Evolutionary conservation across 1,140 invertebrate genomes (phyloP).

Genomic region (Cepaea nemoralis): DNA sequence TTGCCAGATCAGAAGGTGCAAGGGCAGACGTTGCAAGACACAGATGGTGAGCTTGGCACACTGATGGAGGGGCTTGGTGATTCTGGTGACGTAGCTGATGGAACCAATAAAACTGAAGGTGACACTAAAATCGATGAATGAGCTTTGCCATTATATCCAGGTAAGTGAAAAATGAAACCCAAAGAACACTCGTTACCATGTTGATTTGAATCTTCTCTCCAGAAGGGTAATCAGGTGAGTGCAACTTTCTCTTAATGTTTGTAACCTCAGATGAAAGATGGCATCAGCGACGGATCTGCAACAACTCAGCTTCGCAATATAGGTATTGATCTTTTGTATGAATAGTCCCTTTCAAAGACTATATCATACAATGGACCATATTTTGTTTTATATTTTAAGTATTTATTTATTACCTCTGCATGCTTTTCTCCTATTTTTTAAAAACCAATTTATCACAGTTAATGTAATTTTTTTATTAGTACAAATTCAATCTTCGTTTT

Average conservation of each 20-base stretch:
- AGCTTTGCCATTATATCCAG: conserved; percentile 11
- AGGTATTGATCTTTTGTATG: conserved; percentile 34
- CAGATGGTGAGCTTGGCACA: neutral
- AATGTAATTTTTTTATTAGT: too few species aligned
- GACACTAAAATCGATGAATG: conserved; percentile 45
- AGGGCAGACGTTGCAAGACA: neutral
- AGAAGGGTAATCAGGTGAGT: conserved; percentile 33
- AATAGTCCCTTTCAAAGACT: conserved; percentile 1
- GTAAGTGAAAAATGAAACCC: conserved; percentile 20
- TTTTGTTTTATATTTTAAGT: conserved; percentile 2
- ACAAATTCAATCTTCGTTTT: too few species aligned
- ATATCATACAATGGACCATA: conserved; percentile 2
- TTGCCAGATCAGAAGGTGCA: neutral
- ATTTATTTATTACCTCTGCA: neutral
- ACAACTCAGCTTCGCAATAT: neutral
- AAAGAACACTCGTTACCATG: neutral
- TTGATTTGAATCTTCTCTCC: conserved; percentile 41
- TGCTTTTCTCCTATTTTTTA: neutral
- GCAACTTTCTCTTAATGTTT: conserved; percentile 25
- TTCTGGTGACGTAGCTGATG: neutral
- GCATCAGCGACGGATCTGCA: neutral
- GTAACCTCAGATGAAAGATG: neutral
- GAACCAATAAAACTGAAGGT: conserved; percentile 28
- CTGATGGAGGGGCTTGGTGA: neutral
- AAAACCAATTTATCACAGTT: too few species aligned